A percentile compares a stretch with the other conserved stretches of the same genome.
Conservation (phyloP, 2,113 vertebrate species). For the Plectropomus leopardus region DNA sequence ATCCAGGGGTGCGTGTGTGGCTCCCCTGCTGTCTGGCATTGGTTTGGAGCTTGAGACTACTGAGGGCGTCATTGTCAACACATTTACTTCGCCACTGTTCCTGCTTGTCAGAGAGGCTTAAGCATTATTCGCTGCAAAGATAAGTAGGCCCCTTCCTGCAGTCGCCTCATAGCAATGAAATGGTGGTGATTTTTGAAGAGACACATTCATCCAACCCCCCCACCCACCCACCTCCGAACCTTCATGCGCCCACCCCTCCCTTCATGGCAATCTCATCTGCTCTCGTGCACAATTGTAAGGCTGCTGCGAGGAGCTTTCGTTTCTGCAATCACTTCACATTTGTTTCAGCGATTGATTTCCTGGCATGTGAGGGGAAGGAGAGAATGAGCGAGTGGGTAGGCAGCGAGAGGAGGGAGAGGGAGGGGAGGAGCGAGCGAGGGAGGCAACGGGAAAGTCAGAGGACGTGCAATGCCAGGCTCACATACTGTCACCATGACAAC, state of each 20-base stretch:
- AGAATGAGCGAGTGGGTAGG: conserved; percentile 65
- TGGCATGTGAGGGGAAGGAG: conserved; percentile 70
- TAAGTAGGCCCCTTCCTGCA: conserved; percentile 66
- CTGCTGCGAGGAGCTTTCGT: conserved; percentile 64
- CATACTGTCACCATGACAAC: conserved; percentile 86
- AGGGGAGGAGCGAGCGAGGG: conserved; percentile 31
- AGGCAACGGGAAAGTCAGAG: conserved; percentile 73
- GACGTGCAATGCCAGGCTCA: conserved; percentile 73
- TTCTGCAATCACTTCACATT: conserved; percentile 83
- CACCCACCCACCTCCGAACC: not conserved
- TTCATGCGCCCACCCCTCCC: not conserved
- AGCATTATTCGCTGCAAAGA: conserved; percentile 61
- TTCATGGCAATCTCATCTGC: conserved; percentile 62
- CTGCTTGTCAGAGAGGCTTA: conserved; percentile 70
- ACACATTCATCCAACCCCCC: conserved; percentile 16
- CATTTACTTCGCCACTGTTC: conserved; percentile 56
- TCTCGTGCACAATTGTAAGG: conserved; percentile 58
- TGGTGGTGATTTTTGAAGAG: conserved; percentile 64
- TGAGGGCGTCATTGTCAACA: conserved; percentile 74
- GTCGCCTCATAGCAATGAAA: conserved; percentile 68
- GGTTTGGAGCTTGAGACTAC: conserved; percentile 58
- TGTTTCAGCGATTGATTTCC: conserved; percentile 80
- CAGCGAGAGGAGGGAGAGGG: conserved; percentile 27
- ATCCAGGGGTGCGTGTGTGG: conserved; percentile 10
- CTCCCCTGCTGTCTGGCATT: conserved; percentile 33